Conservation (phyloP, 1,140 invertebrate genomes). For the Penaeus chinensis region DNA sequence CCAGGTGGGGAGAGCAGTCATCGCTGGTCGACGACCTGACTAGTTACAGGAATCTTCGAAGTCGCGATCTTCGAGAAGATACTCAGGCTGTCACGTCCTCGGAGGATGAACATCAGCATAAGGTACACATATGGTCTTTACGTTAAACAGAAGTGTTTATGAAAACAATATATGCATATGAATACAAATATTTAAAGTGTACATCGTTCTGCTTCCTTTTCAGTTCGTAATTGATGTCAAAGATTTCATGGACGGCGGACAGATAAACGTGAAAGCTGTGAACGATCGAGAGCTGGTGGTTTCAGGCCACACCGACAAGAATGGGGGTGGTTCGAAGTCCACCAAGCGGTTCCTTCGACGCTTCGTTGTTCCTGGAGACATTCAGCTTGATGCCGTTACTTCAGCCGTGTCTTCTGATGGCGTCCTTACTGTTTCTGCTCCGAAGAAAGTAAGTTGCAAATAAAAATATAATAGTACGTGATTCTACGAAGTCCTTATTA, state of each 20-base stretch:
- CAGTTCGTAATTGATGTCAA: constrained; percentile 54
- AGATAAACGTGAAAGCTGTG: constrained; percentile 37
- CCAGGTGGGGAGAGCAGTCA: constrained; percentile 14
- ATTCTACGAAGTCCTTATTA: too few relatives aligned
- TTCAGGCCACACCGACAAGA: constrained; percentile 14
- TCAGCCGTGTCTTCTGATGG: constrained; percentile 51
- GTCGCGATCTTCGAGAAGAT: neutral
- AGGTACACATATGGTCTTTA: neutral
- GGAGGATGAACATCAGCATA: constrained; percentile 8
- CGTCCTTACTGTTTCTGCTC: constrained; percentile 67
- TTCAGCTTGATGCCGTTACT: constrained; percentile 74
- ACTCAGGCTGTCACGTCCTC: constrained; percentile 5
- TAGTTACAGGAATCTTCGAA: constrained; percentile 25
- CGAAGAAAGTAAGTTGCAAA: constrained; percentile 13
- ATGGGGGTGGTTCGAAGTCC: constrained; percentile 1
- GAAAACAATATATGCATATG: neutral
- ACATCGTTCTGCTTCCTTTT: neutral
- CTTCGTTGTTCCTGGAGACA: constrained; percentile 75
- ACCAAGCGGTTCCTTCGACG: constrained; percentile 81
- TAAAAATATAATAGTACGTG: too few relatives aligned
- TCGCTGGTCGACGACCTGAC: constrained; percentile 38
- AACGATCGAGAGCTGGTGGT: constrained; percentile 47
- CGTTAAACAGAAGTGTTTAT: neutral
- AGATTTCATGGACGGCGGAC: constrained; percentile 40
- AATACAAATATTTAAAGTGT: neutral